Percentiles rank a stretch among this genome's conserved stretches.
phyloP scores from a whole-genome alignment of 2,888 invertebrate genomes.

The Pantelozetes paolii region DNA sequence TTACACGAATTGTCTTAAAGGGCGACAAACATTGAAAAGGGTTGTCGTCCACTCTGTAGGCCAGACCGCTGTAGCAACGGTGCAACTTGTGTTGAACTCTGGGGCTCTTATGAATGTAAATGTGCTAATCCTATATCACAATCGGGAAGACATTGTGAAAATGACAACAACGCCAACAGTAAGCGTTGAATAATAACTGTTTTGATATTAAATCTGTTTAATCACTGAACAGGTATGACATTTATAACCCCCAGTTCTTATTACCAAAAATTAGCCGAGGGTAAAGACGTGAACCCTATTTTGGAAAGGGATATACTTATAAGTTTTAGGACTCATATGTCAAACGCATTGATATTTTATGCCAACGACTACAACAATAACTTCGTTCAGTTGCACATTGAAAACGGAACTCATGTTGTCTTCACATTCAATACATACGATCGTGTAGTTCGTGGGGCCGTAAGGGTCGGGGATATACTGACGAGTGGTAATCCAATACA shows the following conservation, averaged over 20 bases:
- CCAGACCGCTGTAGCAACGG: constrained; percentile 89
- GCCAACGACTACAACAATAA: constrained; percentile 90
- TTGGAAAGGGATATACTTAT: constrained; percentile 75
- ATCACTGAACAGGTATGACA: constrained; percentile 58
- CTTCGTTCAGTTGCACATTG: constrained; percentile 81
- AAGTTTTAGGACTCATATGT: constrained; percentile 80
- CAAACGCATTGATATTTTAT: constrained; percentile 71
- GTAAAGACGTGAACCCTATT: constrained; percentile 65
- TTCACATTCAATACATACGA: constrained; percentile 70
- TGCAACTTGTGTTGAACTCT: constrained; percentile 69
- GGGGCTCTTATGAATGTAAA: constrained; percentile 87
- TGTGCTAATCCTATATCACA: constrained; percentile 91
- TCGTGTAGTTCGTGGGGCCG: constrained; percentile 63
- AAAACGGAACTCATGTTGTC: constrained; percentile 71
- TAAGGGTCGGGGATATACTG: constrained; percentile 59
- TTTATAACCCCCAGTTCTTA: constrained; percentile 76
- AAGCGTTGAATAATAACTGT: constrained; percentile 42
- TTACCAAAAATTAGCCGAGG: constrained; percentile 62
- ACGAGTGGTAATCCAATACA: constrained; percentile 70
- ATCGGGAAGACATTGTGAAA: constrained; percentile 81
- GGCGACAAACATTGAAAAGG: constrained; percentile 80
- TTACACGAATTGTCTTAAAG: constrained; percentile 40
- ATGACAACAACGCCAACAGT: constrained; percentile 82
- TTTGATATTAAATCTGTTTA: too few species aligned
- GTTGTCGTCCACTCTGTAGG: constrained; percentile 89